phyloP scores from a whole-genome alignment of 1,140 invertebrate species.

The Aphidius ervi region DNA sequence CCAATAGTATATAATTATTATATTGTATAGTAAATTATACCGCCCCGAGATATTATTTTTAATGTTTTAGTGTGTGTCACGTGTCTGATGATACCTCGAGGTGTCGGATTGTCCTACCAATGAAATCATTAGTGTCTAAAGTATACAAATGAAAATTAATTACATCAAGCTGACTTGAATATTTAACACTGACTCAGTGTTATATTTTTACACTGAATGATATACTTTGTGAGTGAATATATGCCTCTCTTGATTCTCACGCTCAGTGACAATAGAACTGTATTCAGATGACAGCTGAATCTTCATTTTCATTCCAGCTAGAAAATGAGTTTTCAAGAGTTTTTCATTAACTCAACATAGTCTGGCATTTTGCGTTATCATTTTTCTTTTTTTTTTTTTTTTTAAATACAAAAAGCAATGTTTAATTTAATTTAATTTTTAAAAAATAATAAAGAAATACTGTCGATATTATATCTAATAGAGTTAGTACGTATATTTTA shows the following conservation, averaged over 20 bases:
- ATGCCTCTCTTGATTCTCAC: slow-evolving; percentile 18
- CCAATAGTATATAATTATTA: slow-evolving; percentile 4
- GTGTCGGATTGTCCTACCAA: slow-evolving; percentile 17
- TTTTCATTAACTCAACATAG: too few species aligned
- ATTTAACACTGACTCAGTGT: not conserved
- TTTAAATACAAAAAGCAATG: too few species aligned
- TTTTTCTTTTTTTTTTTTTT: not conserved
- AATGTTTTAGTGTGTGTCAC: slow-evolving; percentile 3
- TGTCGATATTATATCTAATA: not conserved
- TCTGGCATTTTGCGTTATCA: not conserved
- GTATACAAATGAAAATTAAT: slow-evolving; percentile 24
- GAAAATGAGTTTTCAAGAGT: slow-evolving; percentile 18
- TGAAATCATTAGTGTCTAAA: slow-evolving; percentile 25
- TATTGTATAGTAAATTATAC: not conserved
- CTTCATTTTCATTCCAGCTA: slow-evolving; percentile 19
- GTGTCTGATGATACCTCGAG: slow-evolving; percentile 9
- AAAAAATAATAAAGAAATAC: too few species aligned
- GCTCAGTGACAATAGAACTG: slow-evolving; percentile 9
- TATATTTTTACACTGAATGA: not conserved
- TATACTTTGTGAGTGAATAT: not conserved
- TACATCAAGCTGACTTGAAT: slow-evolving; percentile 22
- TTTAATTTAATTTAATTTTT: too few species aligned
- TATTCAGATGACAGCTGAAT: slow-evolving; percentile 20
- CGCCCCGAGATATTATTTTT: slow-evolving; percentile 5
- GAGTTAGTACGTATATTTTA: not conserved